A percentile compares a stretch with the other conserved stretches of the same genome.
These are phyloP conservation scores for Caenorhabditis sp. DNA, from an alignment of 2,888 invertebrate genomes.

Conservation along the genomic window DNA sequence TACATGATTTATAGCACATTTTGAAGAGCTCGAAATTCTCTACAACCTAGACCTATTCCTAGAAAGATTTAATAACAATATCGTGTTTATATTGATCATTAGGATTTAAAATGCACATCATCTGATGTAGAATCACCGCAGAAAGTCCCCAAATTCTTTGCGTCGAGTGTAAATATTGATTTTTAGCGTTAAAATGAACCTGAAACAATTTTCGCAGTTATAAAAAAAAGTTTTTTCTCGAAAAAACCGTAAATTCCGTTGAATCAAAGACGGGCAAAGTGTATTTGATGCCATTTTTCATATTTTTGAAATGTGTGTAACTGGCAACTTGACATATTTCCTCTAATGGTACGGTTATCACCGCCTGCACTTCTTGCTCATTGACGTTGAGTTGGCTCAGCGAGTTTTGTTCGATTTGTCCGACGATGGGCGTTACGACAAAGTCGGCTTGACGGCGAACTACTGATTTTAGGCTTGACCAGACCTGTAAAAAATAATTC, in stretches of 20 bases:
- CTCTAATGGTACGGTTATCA: conserved; percentile 51
- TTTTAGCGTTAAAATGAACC: conserved; percentile 29
- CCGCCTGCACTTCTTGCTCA: conserved; percentile 44
- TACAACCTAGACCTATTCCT: too few relatives aligned
- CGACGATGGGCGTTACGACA: conserved; percentile 52
- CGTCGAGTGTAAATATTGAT: conserved; percentile 31
- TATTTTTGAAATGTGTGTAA: conserved; percentile 44
- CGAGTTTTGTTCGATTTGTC: conserved; percentile 24
- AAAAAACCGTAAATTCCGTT: conserved; percentile 27
- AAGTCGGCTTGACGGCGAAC: conserved; percentile 40
- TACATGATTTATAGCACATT: background rate
- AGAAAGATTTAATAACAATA: conserved; percentile 31
- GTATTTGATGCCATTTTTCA: conserved; percentile 26
- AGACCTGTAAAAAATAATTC: conserved; percentile 7
- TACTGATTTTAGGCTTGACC: conserved; percentile 50
- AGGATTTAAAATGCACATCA: conserved; percentile 44
- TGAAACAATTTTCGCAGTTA: conserved; percentile 8
- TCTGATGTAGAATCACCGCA: conserved; percentile 54
- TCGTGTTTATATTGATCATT: conserved; percentile 24
- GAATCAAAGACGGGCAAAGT: conserved; percentile 49
- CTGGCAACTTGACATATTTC: conserved; percentile 39
- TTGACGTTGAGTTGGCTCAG: conserved; percentile 30
- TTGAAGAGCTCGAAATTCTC: background rate
- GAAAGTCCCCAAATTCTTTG: conserved; percentile 60
- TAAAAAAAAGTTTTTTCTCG: background rate